Evolutionary conservation across 2,888 invertebrate species (phyloP), one percentile per base, ranked within the genome.

Genomic region (Drosophila prostipennis): DNA sequence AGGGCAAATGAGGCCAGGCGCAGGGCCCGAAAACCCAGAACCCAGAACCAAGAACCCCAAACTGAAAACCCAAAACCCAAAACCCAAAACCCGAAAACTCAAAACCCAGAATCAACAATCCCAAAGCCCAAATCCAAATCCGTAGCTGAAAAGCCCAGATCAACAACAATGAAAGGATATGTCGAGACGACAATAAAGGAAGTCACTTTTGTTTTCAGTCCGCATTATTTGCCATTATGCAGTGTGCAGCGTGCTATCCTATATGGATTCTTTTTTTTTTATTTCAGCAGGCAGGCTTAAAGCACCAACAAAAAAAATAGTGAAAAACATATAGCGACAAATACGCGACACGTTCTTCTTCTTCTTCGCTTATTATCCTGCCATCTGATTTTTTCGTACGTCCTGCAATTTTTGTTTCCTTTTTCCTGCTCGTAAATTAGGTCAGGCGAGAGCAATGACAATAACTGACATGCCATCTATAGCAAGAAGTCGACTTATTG

Each of bases 121-220:
- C 32, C 26, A 14, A 58, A 63, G 70, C 37, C 72, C 39, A 72
- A 61, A 19, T 49, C 72, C 39, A 72, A 61, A 19, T 49, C 68
- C 26, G 11, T 40, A 36, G 39, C 32, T 55, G 48, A 49, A 68
- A 29, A 6, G 7, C 55, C 42, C 56, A 63, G 16, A 49, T 56
- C 70, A 74, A 80, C 78, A 80, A 79, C 78, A 80, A 79, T 76
- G 71, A 34, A 36, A 74, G 75, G 72, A 89, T 89, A 74, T 89
- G 88, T 86, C 86, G 75, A 75, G 87, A 77, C 77, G 87, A 82
- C 79, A 82, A 82, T 87, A 90, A 49, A 71, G 63, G 45, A 49
- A 79, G 82, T 75, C 77, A 79, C 88, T 85, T 85, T 85, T 89
- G 83, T 77, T 85, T 87, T 80, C 77, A 79, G 81, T 76, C 89